Evolutionary conservation across 1,140 invertebrate species (phyloP).

Genomic region (Cherax quadricarinatus): DNA sequence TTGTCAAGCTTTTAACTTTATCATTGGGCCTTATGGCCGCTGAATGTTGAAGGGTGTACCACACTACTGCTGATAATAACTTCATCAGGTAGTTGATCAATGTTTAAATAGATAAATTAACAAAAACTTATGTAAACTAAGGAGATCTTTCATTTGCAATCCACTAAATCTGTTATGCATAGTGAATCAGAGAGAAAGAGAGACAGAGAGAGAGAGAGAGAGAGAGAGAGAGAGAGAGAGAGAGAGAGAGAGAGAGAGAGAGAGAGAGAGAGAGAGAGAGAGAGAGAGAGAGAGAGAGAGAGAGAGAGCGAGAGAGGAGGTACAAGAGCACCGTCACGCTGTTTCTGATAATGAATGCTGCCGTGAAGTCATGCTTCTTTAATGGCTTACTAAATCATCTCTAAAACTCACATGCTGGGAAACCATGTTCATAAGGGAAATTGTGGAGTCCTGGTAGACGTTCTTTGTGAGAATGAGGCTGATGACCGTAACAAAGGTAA

Average conservation of each 20-base stretch:
- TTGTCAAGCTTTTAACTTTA: too few relatives aligned
- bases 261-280: background rate
- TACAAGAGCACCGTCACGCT: background rate
- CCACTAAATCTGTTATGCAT: too few relatives aligned
- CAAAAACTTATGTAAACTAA: too few relatives aligned
- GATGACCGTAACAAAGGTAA: background rate
- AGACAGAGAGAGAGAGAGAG: too few relatives aligned
- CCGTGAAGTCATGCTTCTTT: background rate
- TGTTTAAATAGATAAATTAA: too few relatives aligned
- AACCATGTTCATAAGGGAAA: background rate
- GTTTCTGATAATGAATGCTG: background rate
- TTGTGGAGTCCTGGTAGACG: background rate
- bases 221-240: background rate
- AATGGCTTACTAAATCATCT: background rate
- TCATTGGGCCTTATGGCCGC: too few relatives aligned
- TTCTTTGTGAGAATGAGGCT: background rate
- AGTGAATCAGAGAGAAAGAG: too few relatives aligned
- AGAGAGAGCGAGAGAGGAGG: background rate
- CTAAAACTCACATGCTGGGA: background rate
- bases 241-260: background rate
- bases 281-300: background rate
- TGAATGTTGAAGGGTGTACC: too few relatives aligned
- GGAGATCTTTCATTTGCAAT: too few relatives aligned
- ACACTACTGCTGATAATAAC: too few relatives aligned
- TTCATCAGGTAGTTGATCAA: too few relatives aligned